Evolutionary conservation across 2,888 invertebrate species (phyloP).

Genomic region (Nowickia ferox): DNA sequence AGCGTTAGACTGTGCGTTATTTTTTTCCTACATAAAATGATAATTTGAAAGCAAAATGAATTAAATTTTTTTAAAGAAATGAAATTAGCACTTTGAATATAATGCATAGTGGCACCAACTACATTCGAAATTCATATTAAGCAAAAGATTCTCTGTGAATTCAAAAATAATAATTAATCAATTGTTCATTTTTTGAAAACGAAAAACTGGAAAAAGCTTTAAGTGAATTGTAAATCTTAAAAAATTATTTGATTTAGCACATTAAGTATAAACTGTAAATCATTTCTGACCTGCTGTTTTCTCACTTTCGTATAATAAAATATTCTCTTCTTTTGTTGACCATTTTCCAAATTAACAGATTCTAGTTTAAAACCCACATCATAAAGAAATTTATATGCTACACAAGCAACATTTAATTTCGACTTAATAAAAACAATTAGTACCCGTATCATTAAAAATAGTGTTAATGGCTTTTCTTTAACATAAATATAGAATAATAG

Average conservation of each 20-base stretch:
- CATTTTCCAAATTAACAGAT: constrained; percentile 24
- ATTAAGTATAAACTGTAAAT: not conserved
- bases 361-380: not conserved
- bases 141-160: no score
- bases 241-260: no score
- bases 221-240: no score
- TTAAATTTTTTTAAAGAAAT: not conserved
- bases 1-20: not conserved
- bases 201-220: no score
- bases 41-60: not conserved
- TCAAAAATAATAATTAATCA: no score
- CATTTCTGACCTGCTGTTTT: not conserved
- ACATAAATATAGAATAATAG: constrained; percentile 8
- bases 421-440: constrained; percentile 18
- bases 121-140: no score
- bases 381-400: not conserved
- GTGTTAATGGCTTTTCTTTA: constrained; percentile 19
- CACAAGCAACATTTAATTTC: not conserved
- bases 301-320: not conserved
- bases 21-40: no score
- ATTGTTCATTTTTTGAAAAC: no score
- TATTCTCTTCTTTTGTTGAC: not conserved
- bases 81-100: not conserved
- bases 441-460: constrained; percentile 3
- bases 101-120: not conserved